Conservation (phyloP, 2,797 vertebrate species). For the Sebastes vulpes region DNA sequence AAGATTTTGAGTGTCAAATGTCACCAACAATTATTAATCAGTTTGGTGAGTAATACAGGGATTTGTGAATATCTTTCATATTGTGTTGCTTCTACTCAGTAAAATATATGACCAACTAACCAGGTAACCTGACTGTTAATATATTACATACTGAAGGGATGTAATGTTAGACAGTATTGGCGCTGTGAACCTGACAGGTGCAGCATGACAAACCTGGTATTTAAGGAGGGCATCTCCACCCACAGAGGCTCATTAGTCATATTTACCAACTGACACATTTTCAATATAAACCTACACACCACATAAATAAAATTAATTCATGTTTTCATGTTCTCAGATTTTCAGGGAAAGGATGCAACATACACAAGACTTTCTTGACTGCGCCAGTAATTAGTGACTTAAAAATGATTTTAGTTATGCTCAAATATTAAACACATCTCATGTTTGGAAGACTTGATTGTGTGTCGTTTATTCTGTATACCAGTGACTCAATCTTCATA, state of each 20-base stretch:
- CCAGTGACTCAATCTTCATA: neutral
- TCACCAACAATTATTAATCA: no score
- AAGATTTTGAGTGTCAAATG: no score
- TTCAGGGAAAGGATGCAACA: neutral
- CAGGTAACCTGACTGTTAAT: no score
- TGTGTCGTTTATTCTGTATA: neutral
- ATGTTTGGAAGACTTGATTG: neutral
- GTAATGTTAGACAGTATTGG: no score
- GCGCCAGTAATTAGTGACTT: neutral
- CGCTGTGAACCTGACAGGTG: neutral
- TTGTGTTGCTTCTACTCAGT: no score
- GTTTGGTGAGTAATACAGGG: no score
- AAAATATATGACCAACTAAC: no score
- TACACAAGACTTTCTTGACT: neutral
- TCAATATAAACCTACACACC: neutral
- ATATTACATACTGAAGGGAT: no score
- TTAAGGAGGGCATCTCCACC: neutral
- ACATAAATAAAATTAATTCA: neutral
- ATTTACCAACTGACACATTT: neutral
- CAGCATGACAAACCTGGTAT: neutral
- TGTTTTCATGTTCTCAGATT: no score
- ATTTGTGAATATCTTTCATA: no score
- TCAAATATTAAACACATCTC: neutral
- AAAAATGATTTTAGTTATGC: neutral
- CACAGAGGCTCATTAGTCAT: neutral